A percentile compares a stretch with the other conserved stretches of the same genome.
Conservation (phyloP, 2,888 invertebrate species). For the Exocentrus adspersus region DNA sequence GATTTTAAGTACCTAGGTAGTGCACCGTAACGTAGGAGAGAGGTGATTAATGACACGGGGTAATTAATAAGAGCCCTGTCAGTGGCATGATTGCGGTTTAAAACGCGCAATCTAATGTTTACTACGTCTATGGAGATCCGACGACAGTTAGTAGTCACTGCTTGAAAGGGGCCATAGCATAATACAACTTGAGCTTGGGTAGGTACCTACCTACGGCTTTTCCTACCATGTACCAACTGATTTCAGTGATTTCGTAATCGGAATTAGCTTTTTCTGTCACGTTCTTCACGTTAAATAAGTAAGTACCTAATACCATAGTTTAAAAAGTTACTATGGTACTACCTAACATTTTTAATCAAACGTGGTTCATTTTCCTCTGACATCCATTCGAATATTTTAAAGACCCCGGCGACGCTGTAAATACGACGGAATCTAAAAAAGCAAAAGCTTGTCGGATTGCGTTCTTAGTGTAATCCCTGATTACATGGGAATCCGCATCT, state of each 20-base stretch:
- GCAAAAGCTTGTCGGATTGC: conserved; percentile 53
- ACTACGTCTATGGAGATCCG: background rate
- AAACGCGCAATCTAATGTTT: conserved; percentile 19
- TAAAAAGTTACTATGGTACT: too few relatives aligned
- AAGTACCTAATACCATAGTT: too few relatives aligned
- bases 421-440: conserved; percentile 41
- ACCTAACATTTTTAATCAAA: background rate
- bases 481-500: conserved; percentile 54
- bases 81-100: conserved; percentile 34
- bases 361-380: background rate
- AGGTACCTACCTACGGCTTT: too few relatives aligned
- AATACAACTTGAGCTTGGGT: too few relatives aligned
- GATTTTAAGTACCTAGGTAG: too few relatives aligned
- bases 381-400: background rate
- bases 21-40: background rate
- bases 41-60: conserved; percentile 40
- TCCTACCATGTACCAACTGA: too few relatives aligned
- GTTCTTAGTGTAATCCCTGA: conserved; percentile 51
- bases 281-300: too few relatives aligned
- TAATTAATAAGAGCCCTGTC: conserved; percentile 40
- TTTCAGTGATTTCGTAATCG: too few relatives aligned
- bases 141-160: too few relatives aligned
- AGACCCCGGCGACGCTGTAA: conserved; percentile 3
- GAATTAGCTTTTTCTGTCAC: too few relatives aligned
- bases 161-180: too few relatives aligned